These are phyloP conservation scores for Danio jaintianensis DNA, from an alignment of 2,797 vertebrate genomes.

Conservation along the genomic window DNA sequence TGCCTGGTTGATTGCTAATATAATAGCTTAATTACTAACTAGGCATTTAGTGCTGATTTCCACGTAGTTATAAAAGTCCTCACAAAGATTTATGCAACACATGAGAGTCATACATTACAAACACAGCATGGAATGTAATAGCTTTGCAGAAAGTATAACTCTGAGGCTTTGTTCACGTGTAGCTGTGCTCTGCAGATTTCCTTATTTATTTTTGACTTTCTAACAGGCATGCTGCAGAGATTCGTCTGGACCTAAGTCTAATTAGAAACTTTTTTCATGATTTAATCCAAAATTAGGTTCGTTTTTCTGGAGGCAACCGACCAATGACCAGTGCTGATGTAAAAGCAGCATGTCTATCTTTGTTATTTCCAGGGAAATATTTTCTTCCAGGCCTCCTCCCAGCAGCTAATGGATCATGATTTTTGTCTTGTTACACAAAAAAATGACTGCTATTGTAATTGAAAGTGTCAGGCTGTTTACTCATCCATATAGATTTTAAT, in stretches of 20 bases:
- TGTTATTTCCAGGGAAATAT: constrained; percentile 11
- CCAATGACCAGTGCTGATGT: constrained; percentile 4
- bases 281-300: not conserved
- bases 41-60: constrained; percentile 45
- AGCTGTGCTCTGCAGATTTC: not conserved
- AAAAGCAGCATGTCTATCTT: constrained; percentile 6
- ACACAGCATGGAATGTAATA: constrained; percentile 53
- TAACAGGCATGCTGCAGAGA: not conserved
- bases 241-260: not conserved
- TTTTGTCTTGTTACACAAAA: not conserved
- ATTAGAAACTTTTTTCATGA: not conserved
- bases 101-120: constrained; percentile 40
- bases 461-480: not conserved
- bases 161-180: not conserved
- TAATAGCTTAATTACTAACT: constrained; percentile 58
- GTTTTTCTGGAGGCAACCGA: constrained; percentile 1
- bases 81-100: constrained; percentile 42
- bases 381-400: not conserved
- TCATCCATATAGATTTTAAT: not conserved
- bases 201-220: not conserved
- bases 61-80: constrained; percentile 46
- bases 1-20: not conserved
- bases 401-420: constrained; percentile 14
- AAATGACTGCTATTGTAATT: not conserved
- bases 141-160: constrained; percentile 35